phyloP scores from a whole-genome alignment of 1,140 invertebrate species.

The Periplaneta americana region DNA sequence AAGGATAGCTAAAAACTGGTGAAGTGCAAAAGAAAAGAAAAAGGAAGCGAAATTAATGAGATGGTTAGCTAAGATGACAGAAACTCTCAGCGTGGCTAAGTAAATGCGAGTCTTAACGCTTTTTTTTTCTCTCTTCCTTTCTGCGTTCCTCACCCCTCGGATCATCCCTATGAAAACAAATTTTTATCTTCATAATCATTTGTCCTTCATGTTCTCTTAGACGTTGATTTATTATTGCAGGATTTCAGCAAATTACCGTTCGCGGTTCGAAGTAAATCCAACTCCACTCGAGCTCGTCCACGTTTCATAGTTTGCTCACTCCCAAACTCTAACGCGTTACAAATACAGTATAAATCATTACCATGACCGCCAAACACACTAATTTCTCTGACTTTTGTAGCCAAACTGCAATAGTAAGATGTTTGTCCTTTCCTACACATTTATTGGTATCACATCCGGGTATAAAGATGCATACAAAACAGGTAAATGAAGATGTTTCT shows the following conservation, averaged over 20 bases:
- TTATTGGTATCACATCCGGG: too few relatives aligned
- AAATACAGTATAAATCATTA: too few relatives aligned
- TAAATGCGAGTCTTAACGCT: neutral
- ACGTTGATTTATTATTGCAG: neutral
- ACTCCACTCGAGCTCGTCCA: too few relatives aligned
- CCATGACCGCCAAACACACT: too few relatives aligned
- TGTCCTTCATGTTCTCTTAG: neutral
- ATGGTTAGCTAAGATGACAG: neutral
- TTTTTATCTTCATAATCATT: neutral
- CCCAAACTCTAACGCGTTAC: too few relatives aligned
- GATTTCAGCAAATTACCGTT: neutral
- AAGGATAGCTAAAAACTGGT: neutral
- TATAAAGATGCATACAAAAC: too few relatives aligned
- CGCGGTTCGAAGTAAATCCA: neutral
- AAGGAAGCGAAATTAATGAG: neutral
- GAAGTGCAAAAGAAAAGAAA: neutral
- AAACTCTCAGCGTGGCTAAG: neutral
- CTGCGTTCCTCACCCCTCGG: neutral
- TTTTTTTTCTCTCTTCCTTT: neutral
- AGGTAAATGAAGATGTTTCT: too few relatives aligned
- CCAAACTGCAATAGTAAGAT: too few relatives aligned
- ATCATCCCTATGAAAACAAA: neutral
- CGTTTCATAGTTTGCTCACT: too few relatives aligned
- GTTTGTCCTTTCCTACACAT: too few relatives aligned
- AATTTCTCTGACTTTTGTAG: too few relatives aligned